Conservation (phyloP, 2,113 vertebrate species). For the Percopsis transmontana region DNA sequence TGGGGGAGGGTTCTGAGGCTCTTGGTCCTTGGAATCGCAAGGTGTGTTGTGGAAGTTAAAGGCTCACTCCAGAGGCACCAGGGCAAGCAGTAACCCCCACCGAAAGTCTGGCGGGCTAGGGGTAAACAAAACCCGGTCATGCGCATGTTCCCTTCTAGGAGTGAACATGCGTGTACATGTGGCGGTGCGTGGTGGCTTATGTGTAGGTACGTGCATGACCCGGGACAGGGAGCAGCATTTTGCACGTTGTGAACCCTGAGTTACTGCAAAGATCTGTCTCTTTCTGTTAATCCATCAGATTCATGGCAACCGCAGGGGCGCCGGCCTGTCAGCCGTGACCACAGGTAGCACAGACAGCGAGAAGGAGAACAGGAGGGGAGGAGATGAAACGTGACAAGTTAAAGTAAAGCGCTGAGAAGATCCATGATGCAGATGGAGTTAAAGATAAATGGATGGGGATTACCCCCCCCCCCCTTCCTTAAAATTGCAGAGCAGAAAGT, state of each 20-base stretch:
- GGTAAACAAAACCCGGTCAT: conserved; percentile 19
- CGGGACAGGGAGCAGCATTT: background rate
- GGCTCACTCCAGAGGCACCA: conserved; percentile 33
- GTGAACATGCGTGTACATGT: background rate
- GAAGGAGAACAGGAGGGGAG: background rate
- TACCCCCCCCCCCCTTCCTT: no score
- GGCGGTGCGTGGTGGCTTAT: background rate
- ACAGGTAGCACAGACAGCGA: background rate
- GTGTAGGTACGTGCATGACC: background rate
- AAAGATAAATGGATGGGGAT: no score
- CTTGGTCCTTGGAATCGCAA: conserved; percentile 42
- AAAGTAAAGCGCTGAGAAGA: no score
- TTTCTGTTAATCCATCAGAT: background rate
- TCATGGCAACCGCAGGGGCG: background rate
- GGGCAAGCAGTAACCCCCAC: conserved; percentile 12
- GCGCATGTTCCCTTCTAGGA: conserved; percentile 1
- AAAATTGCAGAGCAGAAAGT: no score
- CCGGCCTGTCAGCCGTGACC: background rate
- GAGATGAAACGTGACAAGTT: no score
- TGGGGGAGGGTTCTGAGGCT: conserved; percentile 24
- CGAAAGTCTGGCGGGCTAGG: conserved; percentile 14
- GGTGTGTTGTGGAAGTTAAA: conserved; percentile 34
- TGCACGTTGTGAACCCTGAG: background rate
- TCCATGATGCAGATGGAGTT: no score
- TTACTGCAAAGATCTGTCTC: background rate